Percentiles rank a stretch among this genome's conserved stretches.
Evolutionary conservation across 2,113 vertebrate species (phyloP).

Genomic region (Colaptes auratus): DNA sequence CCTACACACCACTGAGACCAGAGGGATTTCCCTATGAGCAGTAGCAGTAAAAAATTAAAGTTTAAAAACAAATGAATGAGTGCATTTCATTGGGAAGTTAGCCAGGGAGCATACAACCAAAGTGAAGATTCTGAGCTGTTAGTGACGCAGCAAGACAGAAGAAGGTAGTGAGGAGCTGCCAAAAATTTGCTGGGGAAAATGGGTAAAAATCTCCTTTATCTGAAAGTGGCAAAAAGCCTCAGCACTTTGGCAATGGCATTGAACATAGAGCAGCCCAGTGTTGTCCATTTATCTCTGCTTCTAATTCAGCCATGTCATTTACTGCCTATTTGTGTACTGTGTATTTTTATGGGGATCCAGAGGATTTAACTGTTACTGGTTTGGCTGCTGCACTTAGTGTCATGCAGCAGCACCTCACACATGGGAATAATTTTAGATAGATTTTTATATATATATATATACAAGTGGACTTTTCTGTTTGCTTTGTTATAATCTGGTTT

Average conservation of each 20-base stretch:
- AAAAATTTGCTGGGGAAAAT: conserved; percentile 22
- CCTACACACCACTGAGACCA: not conserved
- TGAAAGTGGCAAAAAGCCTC: conserved; percentile 42
- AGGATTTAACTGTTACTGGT: conserved; percentile 58
- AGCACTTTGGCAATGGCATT: conserved; percentile 10
- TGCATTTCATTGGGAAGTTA: conserved; percentile 15
- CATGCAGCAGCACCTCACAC: conserved; percentile 59
- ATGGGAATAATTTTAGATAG: conserved; percentile 65
- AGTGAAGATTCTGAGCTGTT: not conserved
- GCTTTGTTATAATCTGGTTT: conserved; percentile 41
- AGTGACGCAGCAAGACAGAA: not conserved
- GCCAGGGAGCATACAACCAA: not conserved
- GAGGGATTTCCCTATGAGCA: not conserved
- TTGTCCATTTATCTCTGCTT: conserved; percentile 57
- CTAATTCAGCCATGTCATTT: conserved; percentile 57
- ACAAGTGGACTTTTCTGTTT: conserved; percentile 45
- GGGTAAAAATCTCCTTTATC: conserved; percentile 43
- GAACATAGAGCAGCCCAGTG: not conserved
- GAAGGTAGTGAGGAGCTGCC: conserved; percentile 15
- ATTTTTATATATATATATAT: not conserved
- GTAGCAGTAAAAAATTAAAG: not conserved
- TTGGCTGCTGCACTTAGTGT: conserved; percentile 57
- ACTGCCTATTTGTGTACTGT: conserved; percentile 36
- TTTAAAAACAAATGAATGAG: not conserved
- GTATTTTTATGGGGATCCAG: conserved; percentile 55